Conservation (phyloP, 2,113 vertebrate species). For the Puma concolor region DNA sequence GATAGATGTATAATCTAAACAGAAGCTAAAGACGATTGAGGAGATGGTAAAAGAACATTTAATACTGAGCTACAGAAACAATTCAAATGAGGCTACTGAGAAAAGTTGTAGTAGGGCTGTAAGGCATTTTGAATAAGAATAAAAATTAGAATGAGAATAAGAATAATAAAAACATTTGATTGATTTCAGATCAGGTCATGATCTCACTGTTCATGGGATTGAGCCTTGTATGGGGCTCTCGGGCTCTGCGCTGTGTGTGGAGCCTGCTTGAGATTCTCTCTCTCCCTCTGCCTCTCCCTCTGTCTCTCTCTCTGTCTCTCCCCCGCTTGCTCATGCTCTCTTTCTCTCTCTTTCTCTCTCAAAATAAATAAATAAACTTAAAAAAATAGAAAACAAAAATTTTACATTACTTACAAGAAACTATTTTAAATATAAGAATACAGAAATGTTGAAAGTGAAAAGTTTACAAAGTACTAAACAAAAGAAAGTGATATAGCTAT, state of each 20-base stretch:
- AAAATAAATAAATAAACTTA: too few relatives aligned
- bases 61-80: background rate
- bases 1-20: background rate
- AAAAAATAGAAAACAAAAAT: background rate
- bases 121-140: background rate
- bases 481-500: background rate
- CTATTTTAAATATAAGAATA: background rate
- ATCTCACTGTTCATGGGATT: too few relatives aligned
- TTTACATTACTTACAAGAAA: background rate
- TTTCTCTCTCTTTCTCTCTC: too few relatives aligned
- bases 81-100: background rate
- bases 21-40: background rate
- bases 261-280: too few relatives aligned
- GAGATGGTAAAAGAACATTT: background rate
- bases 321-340: too few relatives aligned
- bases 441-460: background rate
- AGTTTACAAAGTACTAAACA: background rate
- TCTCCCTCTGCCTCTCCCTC: too few relatives aligned
- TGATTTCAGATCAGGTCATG: too few relatives aligned
- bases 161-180: background rate
- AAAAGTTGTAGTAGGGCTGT: background rate
- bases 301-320: too few relatives aligned
- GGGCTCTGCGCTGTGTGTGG: too few relatives aligned
- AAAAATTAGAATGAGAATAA: background rate
- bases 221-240: too few relatives aligned